phyloP scores from a whole-genome alignment of 2,888 invertebrate species.

The Dendrolimus pini region DNA sequence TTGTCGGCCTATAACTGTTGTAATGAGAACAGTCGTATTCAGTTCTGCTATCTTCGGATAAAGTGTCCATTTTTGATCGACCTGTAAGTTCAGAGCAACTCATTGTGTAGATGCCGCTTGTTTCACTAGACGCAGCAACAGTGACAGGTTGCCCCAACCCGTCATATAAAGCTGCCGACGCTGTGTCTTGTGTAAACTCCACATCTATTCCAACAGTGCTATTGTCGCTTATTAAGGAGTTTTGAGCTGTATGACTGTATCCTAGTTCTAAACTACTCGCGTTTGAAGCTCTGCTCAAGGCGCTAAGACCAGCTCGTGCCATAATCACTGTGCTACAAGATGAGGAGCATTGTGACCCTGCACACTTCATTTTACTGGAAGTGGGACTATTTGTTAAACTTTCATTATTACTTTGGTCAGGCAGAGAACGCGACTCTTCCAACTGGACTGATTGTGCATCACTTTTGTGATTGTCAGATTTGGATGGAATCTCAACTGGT shows the following conservation, averaged over 20 bases:
- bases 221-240: constrained; percentile 86
- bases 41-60: constrained; percentile 58
- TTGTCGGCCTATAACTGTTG: constrained; percentile 73
- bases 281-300: constrained; percentile 82
- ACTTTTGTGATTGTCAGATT: constrained; percentile 31
- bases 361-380: constrained; percentile 78
- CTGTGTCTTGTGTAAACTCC: constrained; percentile 76
- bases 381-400: constrained; percentile 74
- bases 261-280: constrained; percentile 90
- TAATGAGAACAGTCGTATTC: constrained; percentile 74
- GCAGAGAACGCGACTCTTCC: constrained; percentile 51
- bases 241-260: constrained; percentile 91
- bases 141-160: constrained; percentile 72
- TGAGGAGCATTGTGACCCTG: constrained; percentile 90
- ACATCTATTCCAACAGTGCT: constrained; percentile 80
- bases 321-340: constrained; percentile 93
- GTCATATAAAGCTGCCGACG: constrained; percentile 73
- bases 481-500: constrained; percentile 32
- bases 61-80: constrained; percentile 76
- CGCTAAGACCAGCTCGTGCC: constrained; percentile 65
- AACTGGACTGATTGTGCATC: constrained; percentile 34
- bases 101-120: constrained; percentile 90
- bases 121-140: constrained; percentile 85
- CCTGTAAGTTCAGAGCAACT: constrained; percentile 80
- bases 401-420: constrained; percentile 62